These are phyloP conservation scores for Drosophila ananassae DNA, from an alignment of 1,140 invertebrate genomes.

Conservation along the genomic window DNA sequence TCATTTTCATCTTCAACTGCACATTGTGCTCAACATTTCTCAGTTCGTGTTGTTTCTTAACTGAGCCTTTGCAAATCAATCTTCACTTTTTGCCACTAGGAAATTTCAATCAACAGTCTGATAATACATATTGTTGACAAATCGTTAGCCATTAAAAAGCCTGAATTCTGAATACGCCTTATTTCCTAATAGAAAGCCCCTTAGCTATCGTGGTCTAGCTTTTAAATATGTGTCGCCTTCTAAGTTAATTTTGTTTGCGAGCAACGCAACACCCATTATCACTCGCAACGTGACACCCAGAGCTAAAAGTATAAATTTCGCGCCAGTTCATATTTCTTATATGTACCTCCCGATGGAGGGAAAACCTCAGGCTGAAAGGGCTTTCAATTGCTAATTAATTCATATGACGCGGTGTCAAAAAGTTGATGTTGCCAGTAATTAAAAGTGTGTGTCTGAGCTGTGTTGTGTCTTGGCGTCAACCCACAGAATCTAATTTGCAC, in stretches of 20 bases:
- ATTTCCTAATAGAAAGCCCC: background rate
- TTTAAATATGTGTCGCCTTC: background rate
- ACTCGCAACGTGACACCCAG: background rate
- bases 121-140: slow-evolving; percentile 67
- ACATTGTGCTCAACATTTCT: slow-evolving; percentile 48
- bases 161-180: background rate
- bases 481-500: slow-evolving; percentile 69
- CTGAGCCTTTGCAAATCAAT: slow-evolving; percentile 52
- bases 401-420: slow-evolving; percentile 55
- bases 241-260: background rate
- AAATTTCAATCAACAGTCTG: slow-evolving; percentile 57
- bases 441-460: slow-evolving; percentile 22
- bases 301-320: background rate
- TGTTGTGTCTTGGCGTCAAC: background rate
- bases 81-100: slow-evolving; percentile 34
- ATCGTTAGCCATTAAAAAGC: slow-evolving; percentile 51
- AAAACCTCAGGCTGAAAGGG: slow-evolving; percentile 17
- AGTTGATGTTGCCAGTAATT: slow-evolving; percentile 55
- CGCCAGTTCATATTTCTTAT: background rate
- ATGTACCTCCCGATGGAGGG: background rate
- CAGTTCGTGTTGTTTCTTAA: slow-evolving; percentile 3
- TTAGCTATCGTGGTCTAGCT: background rate
- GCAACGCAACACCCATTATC: background rate
- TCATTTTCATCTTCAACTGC: slow-evolving; percentile 71
- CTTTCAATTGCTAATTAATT: slow-evolving; percentile 64